Conservation (phyloP, 2,888 invertebrate species). For the Thereva nobilitata region DNA sequence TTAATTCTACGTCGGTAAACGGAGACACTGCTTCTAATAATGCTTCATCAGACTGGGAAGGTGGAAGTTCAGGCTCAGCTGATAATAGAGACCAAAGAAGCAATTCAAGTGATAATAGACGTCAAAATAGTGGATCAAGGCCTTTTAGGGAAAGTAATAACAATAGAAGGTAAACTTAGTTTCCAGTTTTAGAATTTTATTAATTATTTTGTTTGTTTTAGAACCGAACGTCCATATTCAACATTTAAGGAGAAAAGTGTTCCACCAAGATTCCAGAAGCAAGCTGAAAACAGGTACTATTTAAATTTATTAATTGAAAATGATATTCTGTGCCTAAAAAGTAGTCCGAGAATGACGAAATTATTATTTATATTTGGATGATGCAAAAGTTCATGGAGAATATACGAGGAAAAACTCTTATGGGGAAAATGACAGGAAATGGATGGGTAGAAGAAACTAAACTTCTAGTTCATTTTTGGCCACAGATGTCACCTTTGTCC, state of each 20-base stretch:
- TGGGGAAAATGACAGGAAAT: too few species aligned
- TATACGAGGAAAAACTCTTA: too few species aligned
- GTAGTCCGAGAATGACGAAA: background rate
- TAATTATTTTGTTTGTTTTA: slow-evolving; percentile 7
- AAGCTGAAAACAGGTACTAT: slow-evolving; percentile 37
- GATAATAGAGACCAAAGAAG: slow-evolving; percentile 48
- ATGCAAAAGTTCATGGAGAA: too few species aligned
- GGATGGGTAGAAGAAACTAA: too few species aligned
- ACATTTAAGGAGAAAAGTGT: slow-evolving; percentile 43
- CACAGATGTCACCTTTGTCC: too few species aligned
- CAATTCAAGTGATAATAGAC: slow-evolving; percentile 45
- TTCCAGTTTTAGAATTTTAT: slow-evolving; percentile 2
- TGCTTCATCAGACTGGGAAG: slow-evolving; percentile 51
- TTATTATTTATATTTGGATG: background rate
- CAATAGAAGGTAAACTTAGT: slow-evolving; percentile 23
- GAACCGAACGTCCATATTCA: slow-evolving; percentile 17
- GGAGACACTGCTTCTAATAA: slow-evolving; percentile 4
- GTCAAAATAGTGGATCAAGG: slow-evolving; percentile 31
- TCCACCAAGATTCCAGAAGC: slow-evolving; percentile 52
- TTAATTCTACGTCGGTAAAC: slow-evolving; percentile 10
- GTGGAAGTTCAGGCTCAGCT: slow-evolving; percentile 51
- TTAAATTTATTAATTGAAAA: background rate
- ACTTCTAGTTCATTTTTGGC: too few species aligned
- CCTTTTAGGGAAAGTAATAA: slow-evolving; percentile 34
- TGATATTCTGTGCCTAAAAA: background rate